phyloP scores from a whole-genome alignment of 2,888 invertebrate genomes.

The Marasmarcha lunaedactyla region DNA sequence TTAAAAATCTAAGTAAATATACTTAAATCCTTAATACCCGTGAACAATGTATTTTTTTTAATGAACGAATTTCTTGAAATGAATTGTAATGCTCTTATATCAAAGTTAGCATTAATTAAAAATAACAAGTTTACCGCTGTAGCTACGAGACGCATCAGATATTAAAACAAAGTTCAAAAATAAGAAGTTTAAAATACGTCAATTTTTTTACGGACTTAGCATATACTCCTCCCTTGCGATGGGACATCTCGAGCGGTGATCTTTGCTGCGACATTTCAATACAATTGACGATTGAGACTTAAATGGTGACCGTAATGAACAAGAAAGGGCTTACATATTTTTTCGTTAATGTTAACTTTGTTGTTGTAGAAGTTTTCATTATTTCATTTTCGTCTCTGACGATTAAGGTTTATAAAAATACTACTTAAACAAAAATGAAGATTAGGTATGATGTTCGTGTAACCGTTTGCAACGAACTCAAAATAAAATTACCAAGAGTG shows the following conservation, averaged over 20 bases:
- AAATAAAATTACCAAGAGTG: constrained; percentile 44
- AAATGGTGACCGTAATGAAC: constrained; percentile 45
- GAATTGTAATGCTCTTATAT: no score
- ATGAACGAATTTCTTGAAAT: neutral
- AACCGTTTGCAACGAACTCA: neutral
- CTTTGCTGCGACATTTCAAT: constrained; percentile 68
- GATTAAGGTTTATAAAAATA: no score
- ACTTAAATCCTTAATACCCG: constrained; percentile 28
- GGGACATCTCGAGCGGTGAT: constrained; percentile 65
- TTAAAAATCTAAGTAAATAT: constrained; percentile 36
- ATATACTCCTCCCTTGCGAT: constrained; percentile 67
- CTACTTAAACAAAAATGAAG: no score
- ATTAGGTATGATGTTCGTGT: no score
- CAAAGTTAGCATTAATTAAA: constrained; percentile 9
- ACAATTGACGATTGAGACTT: constrained; percentile 70
- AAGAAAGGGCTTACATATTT: no score
- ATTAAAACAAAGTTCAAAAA: constrained; percentile 51
- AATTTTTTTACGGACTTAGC: constrained; percentile 70
- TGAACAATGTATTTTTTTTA: neutral
- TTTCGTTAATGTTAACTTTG: no score
- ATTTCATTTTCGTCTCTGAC: no score
- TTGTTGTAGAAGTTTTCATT: no score
- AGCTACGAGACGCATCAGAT: constrained; percentile 52
- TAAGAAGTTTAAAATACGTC: constrained; percentile 56
- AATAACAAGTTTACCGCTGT: neutral